phyloP scores from a whole-genome alignment of 2,797 vertebrate species.

The Sylvia borin region DNA sequence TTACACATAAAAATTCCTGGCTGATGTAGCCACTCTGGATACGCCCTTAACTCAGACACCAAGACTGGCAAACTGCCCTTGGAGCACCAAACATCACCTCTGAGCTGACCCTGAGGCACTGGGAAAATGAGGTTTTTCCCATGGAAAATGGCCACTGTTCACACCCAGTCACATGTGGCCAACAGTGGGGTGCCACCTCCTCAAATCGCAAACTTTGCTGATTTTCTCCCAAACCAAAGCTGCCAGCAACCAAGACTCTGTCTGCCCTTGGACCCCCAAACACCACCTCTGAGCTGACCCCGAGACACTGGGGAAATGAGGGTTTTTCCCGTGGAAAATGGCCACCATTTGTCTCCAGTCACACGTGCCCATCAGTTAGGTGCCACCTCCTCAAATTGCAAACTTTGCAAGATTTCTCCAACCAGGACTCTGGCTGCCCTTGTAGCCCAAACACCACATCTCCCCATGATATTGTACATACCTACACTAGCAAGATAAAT shows the following conservation, averaged over 20 bases:
- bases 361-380: background rate
- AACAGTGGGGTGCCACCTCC: background rate
- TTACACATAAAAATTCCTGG: background rate
- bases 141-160: background rate
- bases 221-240: background rate
- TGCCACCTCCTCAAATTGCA: background rate
- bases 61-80: background rate
- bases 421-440: background rate
- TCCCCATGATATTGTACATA: background rate
- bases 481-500: background rate
- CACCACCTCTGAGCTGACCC: too few species aligned
- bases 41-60: background rate
- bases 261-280: background rate
- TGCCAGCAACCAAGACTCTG: background rate
- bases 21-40: background rate
- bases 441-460: background rate
- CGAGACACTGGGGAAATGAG: too few species aligned
- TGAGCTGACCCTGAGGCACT: background rate
- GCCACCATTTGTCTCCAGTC: accelerated
- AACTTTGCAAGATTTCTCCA: background rate
- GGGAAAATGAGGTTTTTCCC: background rate
- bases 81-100: background rate
- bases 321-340: background rate
- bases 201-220: background rate
- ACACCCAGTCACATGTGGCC: accelerated